Evolutionary conservation across 2,113 vertebrate species (phyloP).

Genomic region (Alces alces): DNA sequence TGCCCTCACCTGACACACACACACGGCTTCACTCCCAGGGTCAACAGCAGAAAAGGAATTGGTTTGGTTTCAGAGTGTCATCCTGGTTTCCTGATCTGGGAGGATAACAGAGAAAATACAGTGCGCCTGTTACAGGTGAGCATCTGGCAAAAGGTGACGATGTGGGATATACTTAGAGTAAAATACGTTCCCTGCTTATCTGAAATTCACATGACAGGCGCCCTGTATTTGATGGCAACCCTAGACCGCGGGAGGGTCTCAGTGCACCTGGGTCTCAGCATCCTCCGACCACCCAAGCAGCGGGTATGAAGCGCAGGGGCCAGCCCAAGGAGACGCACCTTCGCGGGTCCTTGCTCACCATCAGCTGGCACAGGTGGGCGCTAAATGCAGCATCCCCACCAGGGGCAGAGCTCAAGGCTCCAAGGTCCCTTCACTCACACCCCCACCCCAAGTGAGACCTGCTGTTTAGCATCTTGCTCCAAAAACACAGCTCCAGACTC

Average conservation of each 20-base stretch:
- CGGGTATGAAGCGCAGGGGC: not conserved
- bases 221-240: not conserved
- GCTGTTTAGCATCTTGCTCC: not conserved
- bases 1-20: not conserved
- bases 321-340: not conserved
- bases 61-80: fast-evolving
- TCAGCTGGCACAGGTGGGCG: not conserved
- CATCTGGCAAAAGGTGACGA: fast-evolving
- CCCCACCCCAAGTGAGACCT: not conserved
- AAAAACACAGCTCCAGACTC: not conserved
- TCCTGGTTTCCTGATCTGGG: not conserved
- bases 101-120: not conserved
- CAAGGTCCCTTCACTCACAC: not conserved
- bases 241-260: not conserved
- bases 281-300: not conserved
- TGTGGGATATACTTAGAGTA: too few species aligned
- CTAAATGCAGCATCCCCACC: fast-evolving
- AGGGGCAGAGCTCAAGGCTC: not conserved
- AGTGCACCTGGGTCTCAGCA: too few species aligned
- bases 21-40: not conserved
- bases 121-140: not conserved
- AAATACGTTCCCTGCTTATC: not conserved
- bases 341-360: not conserved
- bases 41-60: not conserved
- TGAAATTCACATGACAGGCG: not conserved